Evolutionary conservation across 2,113 vertebrate genomes (phyloP).

Genomic region (Cardinalis cardinalis): DNA sequence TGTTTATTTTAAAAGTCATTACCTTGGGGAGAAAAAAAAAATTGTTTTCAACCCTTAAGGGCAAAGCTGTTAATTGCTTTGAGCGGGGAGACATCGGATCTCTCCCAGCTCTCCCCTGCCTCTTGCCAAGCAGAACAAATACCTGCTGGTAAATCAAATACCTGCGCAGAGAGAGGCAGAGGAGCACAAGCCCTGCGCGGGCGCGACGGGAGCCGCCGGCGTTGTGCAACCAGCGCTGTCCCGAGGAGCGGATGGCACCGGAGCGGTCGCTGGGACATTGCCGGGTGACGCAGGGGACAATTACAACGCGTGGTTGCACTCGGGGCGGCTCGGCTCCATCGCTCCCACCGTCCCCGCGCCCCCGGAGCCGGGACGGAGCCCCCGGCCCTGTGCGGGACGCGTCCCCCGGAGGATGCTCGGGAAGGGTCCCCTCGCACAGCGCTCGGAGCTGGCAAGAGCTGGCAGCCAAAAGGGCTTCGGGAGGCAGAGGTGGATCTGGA

Average conservation of each 20-base stretch:
- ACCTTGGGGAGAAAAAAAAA: neutral
- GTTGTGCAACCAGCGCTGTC: neutral
- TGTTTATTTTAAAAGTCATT: slow-evolving; percentile 12
- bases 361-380: neutral
- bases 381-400: neutral
- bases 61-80: slow-evolving; percentile 13
- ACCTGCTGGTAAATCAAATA: slow-evolving; percentile 20
- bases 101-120: neutral
- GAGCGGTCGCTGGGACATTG: neutral
- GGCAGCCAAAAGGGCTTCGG: neutral
- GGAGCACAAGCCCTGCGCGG: neutral
- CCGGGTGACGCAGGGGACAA: slow-evolving; percentile 37
- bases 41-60: slow-evolving; percentile 15
- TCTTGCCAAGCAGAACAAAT: neutral
- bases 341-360: neutral
- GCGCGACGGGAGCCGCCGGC: neutral
- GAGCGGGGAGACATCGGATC: slow-evolving; percentile 4
- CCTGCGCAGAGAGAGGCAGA: neutral
- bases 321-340: rapidly evolving
- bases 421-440: neutral
- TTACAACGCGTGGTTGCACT: neutral
- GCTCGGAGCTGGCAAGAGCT: rapidly evolving
- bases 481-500: neutral
- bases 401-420: neutral
- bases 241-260: neutral